phyloP scores from a whole-genome alignment of 2,113 vertebrate genomes.

The Aegotheles bennettii region DNA sequence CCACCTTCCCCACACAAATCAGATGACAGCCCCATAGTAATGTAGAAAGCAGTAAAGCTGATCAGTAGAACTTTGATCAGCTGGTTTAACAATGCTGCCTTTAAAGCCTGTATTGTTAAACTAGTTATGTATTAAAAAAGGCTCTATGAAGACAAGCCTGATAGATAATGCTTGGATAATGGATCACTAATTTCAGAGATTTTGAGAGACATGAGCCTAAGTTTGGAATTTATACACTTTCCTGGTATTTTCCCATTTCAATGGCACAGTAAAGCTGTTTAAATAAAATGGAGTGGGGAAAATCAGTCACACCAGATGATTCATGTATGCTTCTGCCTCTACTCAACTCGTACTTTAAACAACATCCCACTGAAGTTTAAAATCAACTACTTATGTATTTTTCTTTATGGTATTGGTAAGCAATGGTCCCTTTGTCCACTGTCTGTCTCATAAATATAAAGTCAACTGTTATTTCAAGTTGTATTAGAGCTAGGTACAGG shows the following conservation, averaged over 20 bases:
- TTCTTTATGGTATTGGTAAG: constrained; percentile 43
- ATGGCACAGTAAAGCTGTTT: not conserved
- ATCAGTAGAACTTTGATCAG: not conserved
- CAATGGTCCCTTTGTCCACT: constrained; percentile 52
- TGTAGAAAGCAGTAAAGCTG: not conserved
- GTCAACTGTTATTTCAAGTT: constrained; percentile 27
- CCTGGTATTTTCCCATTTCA: not conserved
- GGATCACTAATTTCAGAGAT: not conserved
- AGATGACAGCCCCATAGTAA: not conserved
- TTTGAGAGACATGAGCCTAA: not conserved
- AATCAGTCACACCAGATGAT: constrained; percentile 45
- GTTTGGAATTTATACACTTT: not conserved
- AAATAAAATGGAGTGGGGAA: not conserved
- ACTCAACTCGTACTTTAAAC: constrained; percentile 57
- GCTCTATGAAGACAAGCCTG: not conserved
- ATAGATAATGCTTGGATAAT: not conserved
- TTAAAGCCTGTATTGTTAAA: not conserved
- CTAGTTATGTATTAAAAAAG: not conserved
- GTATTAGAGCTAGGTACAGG: constrained; percentile 18
- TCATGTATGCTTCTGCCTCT: constrained; percentile 47
- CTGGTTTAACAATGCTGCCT: not conserved
- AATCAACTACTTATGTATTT: constrained; percentile 40
- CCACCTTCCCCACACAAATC: not conserved
- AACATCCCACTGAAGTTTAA: constrained; percentile 45
- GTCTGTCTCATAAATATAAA: constrained; percentile 45